Evolutionary conservation across 37 sponge, comb jelly and placozoan species (phyloP).

Genomic region (Haliclona indistincta): DNA sequence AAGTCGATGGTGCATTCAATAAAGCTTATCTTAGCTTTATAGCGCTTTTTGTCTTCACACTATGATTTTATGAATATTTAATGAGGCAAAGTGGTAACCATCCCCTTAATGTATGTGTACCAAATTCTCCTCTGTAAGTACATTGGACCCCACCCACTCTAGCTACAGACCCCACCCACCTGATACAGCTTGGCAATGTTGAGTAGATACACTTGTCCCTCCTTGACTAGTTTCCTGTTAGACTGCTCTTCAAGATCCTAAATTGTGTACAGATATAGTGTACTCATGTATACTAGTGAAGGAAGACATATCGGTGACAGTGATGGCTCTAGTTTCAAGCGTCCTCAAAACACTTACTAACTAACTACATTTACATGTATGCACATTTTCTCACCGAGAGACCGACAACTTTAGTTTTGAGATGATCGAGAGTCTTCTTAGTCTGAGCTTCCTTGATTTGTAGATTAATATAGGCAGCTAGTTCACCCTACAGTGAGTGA

Average conservation of each 20-base stretch:
- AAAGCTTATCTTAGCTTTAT: too few species aligned
- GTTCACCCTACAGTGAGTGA: constrained; percentile 39
- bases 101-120: too few species aligned
- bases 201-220: constrained; percentile 86
- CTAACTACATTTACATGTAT: background rate
- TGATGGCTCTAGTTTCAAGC: background rate
- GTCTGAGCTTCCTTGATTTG: constrained; percentile 82
- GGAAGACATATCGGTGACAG: too few species aligned
- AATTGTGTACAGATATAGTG: background rate
- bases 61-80: too few species aligned
- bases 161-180: too few species aligned
- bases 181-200: constrained; percentile 80
- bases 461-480: constrained; percentile 84
- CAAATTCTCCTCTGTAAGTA: too few species aligned
- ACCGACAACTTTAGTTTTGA: constrained; percentile 78
- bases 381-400: constrained; percentile 42
- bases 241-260: constrained; percentile 57
- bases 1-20: too few species aligned
- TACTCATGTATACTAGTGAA: too few species aligned
- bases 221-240: constrained; percentile 70
- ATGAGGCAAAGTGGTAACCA: too few species aligned
- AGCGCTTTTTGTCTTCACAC: too few species aligned
- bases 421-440: constrained; percentile 62
- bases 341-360: background rate
- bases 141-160: too few species aligned